A percentile compares a stretch with the other conserved stretches of the same genome.
These are phyloP conservation scores for Andrena marginata DNA, from an alignment of 2,888 invertebrate species.

Conservation along the genomic window DNA sequence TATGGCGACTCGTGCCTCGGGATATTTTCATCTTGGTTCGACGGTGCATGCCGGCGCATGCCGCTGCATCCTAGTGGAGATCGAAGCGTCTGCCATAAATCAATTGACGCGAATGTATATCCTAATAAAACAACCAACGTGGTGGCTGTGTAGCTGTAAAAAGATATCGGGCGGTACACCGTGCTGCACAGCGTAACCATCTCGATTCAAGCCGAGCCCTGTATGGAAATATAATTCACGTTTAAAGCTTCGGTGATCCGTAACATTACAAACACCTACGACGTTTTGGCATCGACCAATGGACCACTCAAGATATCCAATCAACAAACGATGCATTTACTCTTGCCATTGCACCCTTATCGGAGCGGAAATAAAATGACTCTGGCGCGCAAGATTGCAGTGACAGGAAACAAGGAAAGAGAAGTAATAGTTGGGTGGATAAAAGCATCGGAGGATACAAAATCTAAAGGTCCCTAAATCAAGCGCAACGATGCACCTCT, in stretches of 20 bases:
- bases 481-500: background rate
- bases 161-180: conserved; percentile 44
- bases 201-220: conserved; percentile 2
- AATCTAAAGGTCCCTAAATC: background rate
- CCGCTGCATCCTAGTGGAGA: conserved; percentile 26
- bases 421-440: background rate
- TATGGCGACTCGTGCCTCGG: conserved; percentile 52
- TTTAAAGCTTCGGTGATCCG: conserved; percentile 4
- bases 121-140: conserved; percentile 64
- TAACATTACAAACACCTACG: background rate
- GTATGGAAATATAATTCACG: conserved; percentile 18
- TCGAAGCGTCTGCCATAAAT: conserved; percentile 58
- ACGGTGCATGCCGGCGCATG: conserved; percentile 11
- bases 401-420: background rate
- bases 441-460: background rate
- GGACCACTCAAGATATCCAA: background rate
- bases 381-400: background rate
- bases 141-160: conserved; percentile 37
- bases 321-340: background rate
- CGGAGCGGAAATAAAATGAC: background rate
- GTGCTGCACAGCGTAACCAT: conserved; percentile 10
- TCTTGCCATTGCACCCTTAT: too few relatives aligned
- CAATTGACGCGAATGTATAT: conserved; percentile 59
- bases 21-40: conserved; percentile 62
- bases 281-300: background rate